These are phyloP conservation scores for Macrotrachela quadricornifera DNA, from an alignment of 1,140 invertebrate species.

Conservation along the genomic window DNA sequence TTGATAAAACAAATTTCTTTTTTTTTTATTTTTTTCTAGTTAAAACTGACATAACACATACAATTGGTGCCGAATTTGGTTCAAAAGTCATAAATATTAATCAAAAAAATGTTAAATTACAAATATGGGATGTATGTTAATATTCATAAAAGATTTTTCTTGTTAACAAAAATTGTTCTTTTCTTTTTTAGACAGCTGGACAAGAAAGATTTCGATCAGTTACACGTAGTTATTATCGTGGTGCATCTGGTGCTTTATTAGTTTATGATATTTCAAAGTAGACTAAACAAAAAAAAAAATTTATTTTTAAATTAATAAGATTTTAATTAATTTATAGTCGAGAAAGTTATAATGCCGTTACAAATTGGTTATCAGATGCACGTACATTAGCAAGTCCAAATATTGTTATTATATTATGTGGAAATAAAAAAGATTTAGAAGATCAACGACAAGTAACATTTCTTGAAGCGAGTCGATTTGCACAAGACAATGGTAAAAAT, in stretches of 20 bases:
- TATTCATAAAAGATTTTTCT: too few relatives aligned
- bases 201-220: not conserved
- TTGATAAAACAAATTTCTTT: conserved; percentile 8
- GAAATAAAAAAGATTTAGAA: conserved; percentile 1
- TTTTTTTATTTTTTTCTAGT: conserved; percentile 21
- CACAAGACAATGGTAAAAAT: not conserved
- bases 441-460: not conserved
- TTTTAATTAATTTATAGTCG: conserved; percentile 11
- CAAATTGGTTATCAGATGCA: conserved; percentile 23
- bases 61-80: conserved; percentile 25
- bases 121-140: conserved; percentile 34
- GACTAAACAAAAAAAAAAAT: too few relatives aligned
- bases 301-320: too few relatives aligned
- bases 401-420: conserved; percentile 30
- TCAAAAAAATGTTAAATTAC: conserved; percentile 63
- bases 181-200: not conserved
- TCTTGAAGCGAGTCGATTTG: not conserved
- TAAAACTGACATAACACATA: conserved; percentile 44
- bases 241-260: conserved; percentile 21
- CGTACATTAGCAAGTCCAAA: conserved; percentile 29
- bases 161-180: too few relatives aligned
- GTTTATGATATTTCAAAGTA: conserved; percentile 23
- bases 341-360: conserved; percentile 17
- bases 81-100: conserved; percentile 65
- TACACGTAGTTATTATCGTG: conserved; percentile 11